Base-by-base conservation (phyloP, 2,888 invertebrate genomes). In the Pseudococcus viburni region DNA sequence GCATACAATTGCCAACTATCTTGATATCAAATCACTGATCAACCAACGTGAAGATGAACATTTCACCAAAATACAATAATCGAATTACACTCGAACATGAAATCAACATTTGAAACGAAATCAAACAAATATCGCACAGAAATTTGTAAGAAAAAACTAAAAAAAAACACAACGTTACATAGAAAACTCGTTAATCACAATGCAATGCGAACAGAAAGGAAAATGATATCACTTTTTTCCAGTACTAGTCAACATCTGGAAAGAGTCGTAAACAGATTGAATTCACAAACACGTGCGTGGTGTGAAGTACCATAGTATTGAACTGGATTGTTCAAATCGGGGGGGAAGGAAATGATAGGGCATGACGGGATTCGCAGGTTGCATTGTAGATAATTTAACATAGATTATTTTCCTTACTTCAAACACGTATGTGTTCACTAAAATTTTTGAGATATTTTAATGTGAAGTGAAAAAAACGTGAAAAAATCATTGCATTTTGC, bases 211-310 rank as follows among this genome's bases (percentile, higher is more conserved):
- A 85, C 33, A 39, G 85, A 59, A 59, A 85, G 85, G 85, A 85
- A 85, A 85, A 85, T 59, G 80, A 83, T 83, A 59, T 85, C 85
- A 85, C 85, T 85, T 85, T 85, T 83, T 85, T 59, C 64, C 85
- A 85, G 85, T 39, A 85, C 48, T 55, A 83, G 80, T 59, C 84
- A 59, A 42, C 55, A 85, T 64, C 64, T 42, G 85, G 33, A 64
- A 59, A 59, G 85, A 85, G 59, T 55, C 19, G 85, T 46, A 42
- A 83, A 83, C 80, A 46, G 46, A 83, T 42, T 85, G 51, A 84
- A 84, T 55, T 55, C 84, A 59, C 51, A 55, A 84, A 51, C 42
- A 33, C 87, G 87, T 87, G 87, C 87, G 87, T 87, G 51, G 77
- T 77, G 22, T 48, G 51, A 77, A 80, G 77, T 87, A 15, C 26